Conservation (phyloP, 2,888 invertebrate species). For the Nephrotoma guestfalica region DNA sequence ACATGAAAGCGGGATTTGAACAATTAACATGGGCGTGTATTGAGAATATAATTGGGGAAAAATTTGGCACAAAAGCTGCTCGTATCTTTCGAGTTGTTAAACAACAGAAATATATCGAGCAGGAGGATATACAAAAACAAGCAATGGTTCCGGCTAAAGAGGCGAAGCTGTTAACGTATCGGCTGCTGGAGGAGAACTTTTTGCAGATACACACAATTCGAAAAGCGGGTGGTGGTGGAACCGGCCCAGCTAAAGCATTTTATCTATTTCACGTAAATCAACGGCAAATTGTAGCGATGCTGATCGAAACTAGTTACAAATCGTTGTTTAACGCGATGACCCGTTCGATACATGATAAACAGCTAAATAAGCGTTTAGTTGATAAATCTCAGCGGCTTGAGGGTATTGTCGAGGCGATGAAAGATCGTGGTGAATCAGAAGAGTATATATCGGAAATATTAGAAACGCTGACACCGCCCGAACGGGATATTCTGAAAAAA, state of each 20-base stretch:
- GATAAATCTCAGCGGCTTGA: slow-evolving; percentile 79
- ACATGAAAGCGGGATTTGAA: slow-evolving; percentile 52
- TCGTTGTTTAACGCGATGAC: slow-evolving; percentile 53
- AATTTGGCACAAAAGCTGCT: slow-evolving; percentile 71
- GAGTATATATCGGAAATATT: slow-evolving; percentile 73
- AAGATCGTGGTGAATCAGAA: slow-evolving; percentile 59
- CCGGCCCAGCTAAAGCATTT: slow-evolving; percentile 65
- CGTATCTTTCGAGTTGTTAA: slow-evolving; percentile 76
- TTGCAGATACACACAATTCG: slow-evolving; percentile 51
- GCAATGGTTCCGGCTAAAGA: slow-evolving; percentile 92
- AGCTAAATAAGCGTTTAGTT: slow-evolving; percentile 59
- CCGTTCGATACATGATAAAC: slow-evolving; percentile 47
- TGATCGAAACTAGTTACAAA: slow-evolving; percentile 56
- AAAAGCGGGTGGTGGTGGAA: slow-evolving; percentile 50
- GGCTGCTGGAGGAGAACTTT: slow-evolving; percentile 56
- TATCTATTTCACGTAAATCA: slow-evolving; percentile 62
- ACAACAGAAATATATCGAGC: slow-evolving; percentile 69
- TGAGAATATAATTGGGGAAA: slow-evolving; percentile 70
- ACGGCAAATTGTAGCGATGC: slow-evolving; percentile 50
- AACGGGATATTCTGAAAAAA: slow-evolving; percentile 56
- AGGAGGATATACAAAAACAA: slow-evolving; percentile 79
- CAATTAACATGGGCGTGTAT: slow-evolving; percentile 52
- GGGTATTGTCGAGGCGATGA: slow-evolving; percentile 64
- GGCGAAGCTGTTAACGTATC: slow-evolving; percentile 76
- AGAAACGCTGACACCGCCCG: slow-evolving; percentile 77